Evolutionary conservation across 2,888 invertebrate genomes (phyloP).

Genomic region (Nyleta sp.): DNA sequence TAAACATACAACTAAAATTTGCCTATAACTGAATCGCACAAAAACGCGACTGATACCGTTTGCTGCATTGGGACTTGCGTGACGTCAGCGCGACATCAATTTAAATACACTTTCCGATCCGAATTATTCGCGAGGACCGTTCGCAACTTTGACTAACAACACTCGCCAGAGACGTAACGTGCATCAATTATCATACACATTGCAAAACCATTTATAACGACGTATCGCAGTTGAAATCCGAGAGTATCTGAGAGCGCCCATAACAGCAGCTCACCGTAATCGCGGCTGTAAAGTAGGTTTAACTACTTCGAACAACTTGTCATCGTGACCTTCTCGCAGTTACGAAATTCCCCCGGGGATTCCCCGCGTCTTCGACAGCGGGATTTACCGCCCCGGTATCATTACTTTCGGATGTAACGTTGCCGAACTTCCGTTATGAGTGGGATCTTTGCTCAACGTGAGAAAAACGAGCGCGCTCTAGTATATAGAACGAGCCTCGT

Average conservation of each 20-base stretch:
- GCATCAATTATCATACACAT: conserved; percentile 46
- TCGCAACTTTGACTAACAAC: conserved; percentile 30
- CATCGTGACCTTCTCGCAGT: conserved; percentile 57
- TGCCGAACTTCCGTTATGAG: conserved; percentile 53
- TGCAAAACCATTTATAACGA: conserved; percentile 48
- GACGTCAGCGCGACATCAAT: conserved; percentile 1
- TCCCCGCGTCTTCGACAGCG: conserved; percentile 43
- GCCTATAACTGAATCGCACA: too few species aligned
- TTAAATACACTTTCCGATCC: conserved; percentile 21
- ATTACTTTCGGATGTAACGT: conserved; percentile 46
- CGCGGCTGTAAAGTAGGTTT: conserved; percentile 57
- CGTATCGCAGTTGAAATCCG: conserved; percentile 53
- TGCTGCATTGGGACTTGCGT: too few species aligned
- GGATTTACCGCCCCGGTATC: too few species aligned
- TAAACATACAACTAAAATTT: too few species aligned
- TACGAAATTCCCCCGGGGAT: conserved; percentile 46
- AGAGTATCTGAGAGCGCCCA: conserved; percentile 41
- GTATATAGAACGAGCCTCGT: too few species aligned
- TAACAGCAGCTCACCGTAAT: conserved; percentile 54
- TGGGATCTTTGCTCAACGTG: too few species aligned
- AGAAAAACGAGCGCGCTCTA: conserved; percentile 46
- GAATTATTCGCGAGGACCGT: conserved; percentile 10
- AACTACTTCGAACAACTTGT: conserved; percentile 58
- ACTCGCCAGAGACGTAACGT: too few species aligned
- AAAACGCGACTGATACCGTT: too few species aligned